phyloP scores from a whole-genome alignment of 1,140 invertebrate species.

The Drosophila bocki region DNA sequence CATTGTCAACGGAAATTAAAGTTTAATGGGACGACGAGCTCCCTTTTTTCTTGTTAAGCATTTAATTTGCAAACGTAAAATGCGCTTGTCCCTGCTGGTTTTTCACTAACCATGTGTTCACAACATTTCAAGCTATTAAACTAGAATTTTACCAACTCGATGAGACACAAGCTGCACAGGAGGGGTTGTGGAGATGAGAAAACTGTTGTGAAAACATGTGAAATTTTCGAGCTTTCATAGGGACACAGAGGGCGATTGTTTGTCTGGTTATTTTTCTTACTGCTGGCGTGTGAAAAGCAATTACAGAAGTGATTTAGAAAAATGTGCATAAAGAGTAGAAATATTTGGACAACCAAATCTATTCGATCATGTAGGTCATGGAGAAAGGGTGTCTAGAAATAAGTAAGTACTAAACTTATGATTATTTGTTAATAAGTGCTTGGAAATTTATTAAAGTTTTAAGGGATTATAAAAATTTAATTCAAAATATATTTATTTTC shows the following conservation, averaged over 20 bases:
- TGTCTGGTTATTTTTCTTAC: constrained; percentile 2
- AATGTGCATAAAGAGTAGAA: constrained; percentile 30
- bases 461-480: too few species aligned
- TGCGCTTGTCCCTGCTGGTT: constrained; percentile 43
- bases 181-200: constrained; percentile 9
- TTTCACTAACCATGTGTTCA: constrained; percentile 45
- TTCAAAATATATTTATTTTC: too few species aligned
- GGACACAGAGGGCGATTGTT: neutral
- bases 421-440: neutral
- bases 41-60: constrained; percentile 28
- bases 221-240: constrained; percentile 17
- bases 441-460: neutral
- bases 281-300: constrained; percentile 48
- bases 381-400: neutral
- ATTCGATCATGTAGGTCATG: constrained; percentile 5
- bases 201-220: constrained; percentile 38
- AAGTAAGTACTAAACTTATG: neutral
- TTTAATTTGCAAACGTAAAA: constrained; percentile 16
- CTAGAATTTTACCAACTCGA: constrained; percentile 46
- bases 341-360: constrained; percentile 30
- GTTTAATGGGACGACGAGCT: constrained; percentile 55
- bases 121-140: constrained; percentile 56
- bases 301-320: constrained; percentile 52
- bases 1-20: constrained; percentile 69
- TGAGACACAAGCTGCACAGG: constrained; percentile 12